Base-by-base conservation (phyloP, 2,797 vertebrate species). In the Sphaeramia orbicularis region DNA sequence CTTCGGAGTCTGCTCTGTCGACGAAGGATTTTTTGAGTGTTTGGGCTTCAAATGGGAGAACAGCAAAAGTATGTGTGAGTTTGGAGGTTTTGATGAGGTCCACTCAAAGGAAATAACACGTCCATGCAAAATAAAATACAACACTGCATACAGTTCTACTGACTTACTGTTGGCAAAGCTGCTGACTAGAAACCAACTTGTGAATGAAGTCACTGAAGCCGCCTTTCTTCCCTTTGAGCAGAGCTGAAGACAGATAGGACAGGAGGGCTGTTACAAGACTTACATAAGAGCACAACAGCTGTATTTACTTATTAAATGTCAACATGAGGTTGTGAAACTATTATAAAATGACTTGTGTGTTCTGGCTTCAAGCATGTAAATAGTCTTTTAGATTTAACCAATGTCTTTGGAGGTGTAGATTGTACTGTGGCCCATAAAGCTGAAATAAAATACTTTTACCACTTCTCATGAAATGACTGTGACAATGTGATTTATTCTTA, bases 191-290 rank as follows among this genome's bases (percentile, higher is more conserved):
- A 24, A 86, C 85, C 52, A 87, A 48, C 76, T 91, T 95, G 45
- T 91, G 90, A 40, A 93, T 71, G 57, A 94, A 86, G 65, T 93
- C 85, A 58, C 79, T 85, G 63, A 94, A 88, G 60, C 81, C 79
- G 41, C 61, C 73, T 87, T 90, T 95, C 71, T 89, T 94, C n/a
- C 86, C 93, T 54, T 94, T 95, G 59, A 95, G 91, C 71, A 94
- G 83, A 82, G 84, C 94, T 94, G 84, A 21, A 78, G 13, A 78
- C 52, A 83, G 12, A 3, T 35, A 40, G 47, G 12, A 10, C 10
- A 24, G 21, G 21, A 24, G 24, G 24, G 21, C 21, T 24, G 4
- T 24, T 24, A 55, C n/a, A 3, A 48, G 42, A 2, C 41, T 87
- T 83, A 78, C 65, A 80, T 77, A 77, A 85, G 60, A 65, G 45